Percentiles rank a stretch among this genome's conserved stretches.
Conservation (phyloP, 1,140 invertebrate genomes). For the Drosophila ironensis region DNA sequence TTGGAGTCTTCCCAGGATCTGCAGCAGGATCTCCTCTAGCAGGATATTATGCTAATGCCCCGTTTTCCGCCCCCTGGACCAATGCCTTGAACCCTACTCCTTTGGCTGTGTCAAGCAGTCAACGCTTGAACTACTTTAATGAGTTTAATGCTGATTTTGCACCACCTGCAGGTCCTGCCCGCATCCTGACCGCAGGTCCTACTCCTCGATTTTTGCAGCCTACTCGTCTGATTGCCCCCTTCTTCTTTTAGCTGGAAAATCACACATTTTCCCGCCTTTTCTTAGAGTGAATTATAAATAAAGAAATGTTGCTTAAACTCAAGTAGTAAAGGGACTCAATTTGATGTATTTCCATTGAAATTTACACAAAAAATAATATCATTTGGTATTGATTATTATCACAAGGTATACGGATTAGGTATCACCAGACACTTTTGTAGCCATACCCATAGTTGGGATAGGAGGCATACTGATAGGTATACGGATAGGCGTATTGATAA, state of each 20-base stretch:
- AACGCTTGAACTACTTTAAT: constrained; percentile 64
- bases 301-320: constrained; percentile 53
- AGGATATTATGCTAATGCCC: too few species aligned
- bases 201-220: constrained; percentile 32
- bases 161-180: constrained; percentile 31
- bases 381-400: constrained; percentile 37
- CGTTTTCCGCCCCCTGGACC: background rate
- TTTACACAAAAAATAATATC: constrained; percentile 4
- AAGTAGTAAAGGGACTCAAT: background rate
- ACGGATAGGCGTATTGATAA: constrained; percentile 32
- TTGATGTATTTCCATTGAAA: background rate
- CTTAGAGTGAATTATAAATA: constrained; percentile 4
- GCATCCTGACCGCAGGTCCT: constrained; percentile 34
- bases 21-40: background rate
- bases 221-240: constrained; percentile 22
- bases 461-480: constrained; percentile 40
- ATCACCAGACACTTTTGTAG: constrained; percentile 58
- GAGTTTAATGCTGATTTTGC: constrained; percentile 59
- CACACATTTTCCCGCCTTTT: background rate
- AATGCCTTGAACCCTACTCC: constrained; percentile 3
- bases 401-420: constrained; percentile 29
- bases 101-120: constrained; percentile 57
- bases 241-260: constrained; percentile 18
- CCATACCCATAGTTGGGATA: constrained; percentile 59
- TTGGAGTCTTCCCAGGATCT: constrained; percentile 9